Evolutionary conservation across 2,797 vertebrate genomes (phyloP).

Genomic region (Lophura swinhoii): DNA sequence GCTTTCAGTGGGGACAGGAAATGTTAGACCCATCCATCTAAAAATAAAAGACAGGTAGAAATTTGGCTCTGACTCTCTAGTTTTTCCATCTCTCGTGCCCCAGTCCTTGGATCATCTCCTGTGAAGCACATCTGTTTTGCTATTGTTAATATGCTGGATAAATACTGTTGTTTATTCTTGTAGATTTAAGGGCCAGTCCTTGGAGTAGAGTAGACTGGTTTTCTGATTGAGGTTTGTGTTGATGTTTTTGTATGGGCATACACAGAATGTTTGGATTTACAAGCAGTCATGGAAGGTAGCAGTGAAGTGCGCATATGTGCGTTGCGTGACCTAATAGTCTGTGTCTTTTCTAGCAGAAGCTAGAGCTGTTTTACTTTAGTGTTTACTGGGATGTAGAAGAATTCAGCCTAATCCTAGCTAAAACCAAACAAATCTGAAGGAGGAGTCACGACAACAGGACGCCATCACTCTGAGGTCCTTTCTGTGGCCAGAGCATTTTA

Average conservation of each 20-base stretch:
- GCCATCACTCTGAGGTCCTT: neutral
- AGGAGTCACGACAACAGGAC: neutral
- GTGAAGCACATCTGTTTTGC: neutral
- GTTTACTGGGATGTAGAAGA: conserved; percentile 28
- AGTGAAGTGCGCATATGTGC: neutral
- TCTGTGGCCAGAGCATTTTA: neutral
- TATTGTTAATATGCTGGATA: neutral
- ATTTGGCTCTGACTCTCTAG: neutral
- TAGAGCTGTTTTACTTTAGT: neutral
- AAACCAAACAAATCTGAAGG: conserved; percentile 18
- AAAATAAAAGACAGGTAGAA: neutral
- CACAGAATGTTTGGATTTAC: conserved; percentile 25
- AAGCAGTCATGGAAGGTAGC: neutral
- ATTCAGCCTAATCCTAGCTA: conserved; percentile 13
- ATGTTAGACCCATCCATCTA: neutral
- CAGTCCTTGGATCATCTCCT: neutral
- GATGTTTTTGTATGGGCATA: neutral
- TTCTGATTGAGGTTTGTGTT: conserved; percentile 2
- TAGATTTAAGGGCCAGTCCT: conserved; percentile 6
- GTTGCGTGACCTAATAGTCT: neutral
- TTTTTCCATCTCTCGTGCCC: neutral
- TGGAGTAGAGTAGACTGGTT: neutral
- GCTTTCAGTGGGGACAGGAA: neutral
- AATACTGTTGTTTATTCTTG: conserved; percentile 38
- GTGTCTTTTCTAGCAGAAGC: neutral